These are phyloP conservation scores for Acrossocheilus wenchowensis DNA, from an alignment of 2,797 vertebrate genomes.

Conservation along the genomic window DNA sequence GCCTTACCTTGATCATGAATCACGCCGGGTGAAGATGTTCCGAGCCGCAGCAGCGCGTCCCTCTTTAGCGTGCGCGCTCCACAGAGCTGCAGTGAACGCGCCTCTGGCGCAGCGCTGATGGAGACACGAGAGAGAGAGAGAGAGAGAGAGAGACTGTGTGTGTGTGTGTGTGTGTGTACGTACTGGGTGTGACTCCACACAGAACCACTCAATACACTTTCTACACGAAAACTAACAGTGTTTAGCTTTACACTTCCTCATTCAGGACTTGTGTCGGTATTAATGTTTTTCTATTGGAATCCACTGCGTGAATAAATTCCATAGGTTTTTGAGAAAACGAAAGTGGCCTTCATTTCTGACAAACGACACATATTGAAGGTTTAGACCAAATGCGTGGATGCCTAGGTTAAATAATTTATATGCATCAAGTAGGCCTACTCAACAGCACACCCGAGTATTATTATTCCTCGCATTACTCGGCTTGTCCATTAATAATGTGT, in stretches of 20 bases:
- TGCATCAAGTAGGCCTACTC: neutral
- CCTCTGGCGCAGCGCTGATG: conserved; percentile 28
- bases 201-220: no score
- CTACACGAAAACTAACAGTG: neutral
- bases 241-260: neutral
- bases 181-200: conserved; percentile 15
- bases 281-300: no score
- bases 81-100: conserved; percentile 35
- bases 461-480: neutral
- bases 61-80: neutral
- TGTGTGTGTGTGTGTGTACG: neutral
- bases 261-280: neutral
- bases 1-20: conserved; percentile 43
- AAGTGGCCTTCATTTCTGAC: neutral
- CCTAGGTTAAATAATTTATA: neutral
- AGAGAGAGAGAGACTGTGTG: neutral
- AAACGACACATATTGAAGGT: neutral
- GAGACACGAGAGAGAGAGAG: neutral
- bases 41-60: neutral
- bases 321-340: neutral
- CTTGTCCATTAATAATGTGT: neutral
- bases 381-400: neutral
- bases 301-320: neutral
- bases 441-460: neutral
- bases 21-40: conserved; percentile 32